A percentile compares a stretch with the other conserved stretches of the same genome.
Evolutionary conservation across 2,888 invertebrate species (phyloP).

Genomic region (Coelinius sp.): DNA sequence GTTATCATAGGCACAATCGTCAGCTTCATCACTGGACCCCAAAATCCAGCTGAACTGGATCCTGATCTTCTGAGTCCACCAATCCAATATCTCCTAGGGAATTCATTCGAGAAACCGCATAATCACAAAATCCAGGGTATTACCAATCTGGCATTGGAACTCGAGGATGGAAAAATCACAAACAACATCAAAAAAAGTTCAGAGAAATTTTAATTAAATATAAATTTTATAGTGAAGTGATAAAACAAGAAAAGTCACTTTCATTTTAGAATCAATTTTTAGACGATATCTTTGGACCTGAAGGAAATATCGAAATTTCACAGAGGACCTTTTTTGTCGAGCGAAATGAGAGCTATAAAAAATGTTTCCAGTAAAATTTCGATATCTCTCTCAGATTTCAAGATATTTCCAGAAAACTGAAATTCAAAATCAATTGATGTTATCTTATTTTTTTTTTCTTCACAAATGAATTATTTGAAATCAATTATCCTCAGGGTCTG

Average conservation of each 20-base stretch:
- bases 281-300: background rate
- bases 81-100: conserved; percentile 72
- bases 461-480: background rate
- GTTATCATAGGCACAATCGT: conserved; percentile 81
- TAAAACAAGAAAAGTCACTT: too few species aligned
- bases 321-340: too few species aligned
- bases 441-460: background rate
- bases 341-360: too few species aligned
- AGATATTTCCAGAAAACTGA: too few species aligned
- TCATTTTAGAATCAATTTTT: background rate
- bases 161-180: conserved; percentile 62
- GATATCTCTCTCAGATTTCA: too few species aligned
- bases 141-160: conserved; percentile 62
- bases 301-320: too few species aligned
- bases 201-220: background rate
- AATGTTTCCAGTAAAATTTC: too few species aligned
- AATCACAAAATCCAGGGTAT: conserved; percentile 60
- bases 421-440: background rate
- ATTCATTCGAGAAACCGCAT: conserved; percentile 52
- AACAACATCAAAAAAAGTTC: conserved; percentile 43
- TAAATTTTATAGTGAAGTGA: too few species aligned
- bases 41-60: conserved; percentile 77
- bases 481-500: background rate
- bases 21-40: conserved; percentile 79
- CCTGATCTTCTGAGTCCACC: conserved; percentile 80